These are phyloP conservation scores for Brachystomella parvula DNA, from an alignment of 1,140 invertebrate species.

Conservation along the genomic window DNA sequence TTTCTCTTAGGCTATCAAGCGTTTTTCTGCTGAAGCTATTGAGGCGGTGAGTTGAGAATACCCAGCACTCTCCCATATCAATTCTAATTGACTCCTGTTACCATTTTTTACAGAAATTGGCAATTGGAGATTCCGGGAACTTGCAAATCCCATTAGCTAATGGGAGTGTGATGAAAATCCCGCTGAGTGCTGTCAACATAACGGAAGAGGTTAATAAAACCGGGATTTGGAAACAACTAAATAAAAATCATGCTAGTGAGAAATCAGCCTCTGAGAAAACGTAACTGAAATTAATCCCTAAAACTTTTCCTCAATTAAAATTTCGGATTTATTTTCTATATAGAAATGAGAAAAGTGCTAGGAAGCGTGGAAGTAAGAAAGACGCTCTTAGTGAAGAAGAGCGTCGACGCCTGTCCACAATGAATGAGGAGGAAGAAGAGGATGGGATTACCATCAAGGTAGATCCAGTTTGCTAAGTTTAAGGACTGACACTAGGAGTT, in stretches of 20 bases:
- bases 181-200: slow-evolving; percentile 78
- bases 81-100: not conserved
- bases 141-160: slow-evolving; percentile 79
- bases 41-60: not conserved
- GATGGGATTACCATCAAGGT: slow-evolving; percentile 55
- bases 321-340: slow-evolving; percentile 1
- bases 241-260: slow-evolving; percentile 44
- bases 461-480: slow-evolving; percentile 36
- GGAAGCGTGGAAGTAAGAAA: slow-evolving; percentile 50
- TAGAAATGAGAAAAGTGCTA: slow-evolving; percentile 40
- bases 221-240: slow-evolving; percentile 89
- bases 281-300: slow-evolving; percentile 38
- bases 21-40: not conserved
- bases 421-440: slow-evolving; percentile 54
- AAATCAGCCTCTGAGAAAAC: slow-evolving; percentile 35
- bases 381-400: slow-evolving; percentile 52
- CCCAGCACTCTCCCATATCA: not conserved
- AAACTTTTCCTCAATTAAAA: slow-evolving; percentile 2
- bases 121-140: slow-evolving; percentile 51
- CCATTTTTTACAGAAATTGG: slow-evolving; percentile 31
- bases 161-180: slow-evolving; percentile 87
- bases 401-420: slow-evolving; percentile 50
- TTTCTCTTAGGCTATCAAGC: not conserved
- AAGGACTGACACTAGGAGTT: not conserved
- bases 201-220: slow-evolving; percentile 88